phyloP scores from a whole-genome alignment of 2,797 vertebrate species.

The Halcyon badia region DNA sequence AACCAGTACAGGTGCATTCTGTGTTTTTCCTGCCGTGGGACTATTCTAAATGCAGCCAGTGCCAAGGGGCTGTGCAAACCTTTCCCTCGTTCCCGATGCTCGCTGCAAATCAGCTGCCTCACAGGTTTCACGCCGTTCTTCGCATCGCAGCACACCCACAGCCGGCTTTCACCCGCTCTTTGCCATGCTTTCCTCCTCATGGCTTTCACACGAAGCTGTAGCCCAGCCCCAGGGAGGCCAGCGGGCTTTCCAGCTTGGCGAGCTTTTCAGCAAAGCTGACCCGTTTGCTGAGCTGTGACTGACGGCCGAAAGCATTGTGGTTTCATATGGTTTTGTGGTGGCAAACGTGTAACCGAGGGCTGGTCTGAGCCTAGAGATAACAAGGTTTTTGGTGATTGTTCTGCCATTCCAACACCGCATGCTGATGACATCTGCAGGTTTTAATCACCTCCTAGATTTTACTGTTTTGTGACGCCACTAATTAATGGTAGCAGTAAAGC shows the following conservation, averaged over 20 bases:
- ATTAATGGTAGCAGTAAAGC: background rate
- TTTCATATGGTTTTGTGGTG: rapidly evolving
- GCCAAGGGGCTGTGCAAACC: too few species aligned
- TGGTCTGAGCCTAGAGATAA: background rate
- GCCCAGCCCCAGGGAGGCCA: background rate
- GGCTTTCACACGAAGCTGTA: background rate
- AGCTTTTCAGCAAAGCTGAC: background rate
- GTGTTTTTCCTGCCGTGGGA: background rate
- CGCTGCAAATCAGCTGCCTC: rapidly evolving
- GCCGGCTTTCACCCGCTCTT: rapidly evolving
- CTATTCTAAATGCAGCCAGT: rapidly evolving
- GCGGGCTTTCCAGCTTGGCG: background rate
- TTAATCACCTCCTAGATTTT: background rate
- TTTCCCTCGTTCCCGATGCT: rapidly evolving
- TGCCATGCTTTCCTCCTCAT: rapidly evolving
- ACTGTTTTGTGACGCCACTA: background rate
- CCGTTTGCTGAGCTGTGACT: background rate
- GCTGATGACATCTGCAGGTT: background rate
- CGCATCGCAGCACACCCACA: background rate
- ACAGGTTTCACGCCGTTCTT: background rate
- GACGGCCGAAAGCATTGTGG: rapidly evolving
- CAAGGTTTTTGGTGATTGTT: rapidly evolving
- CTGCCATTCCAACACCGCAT: background rate
- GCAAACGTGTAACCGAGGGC: background rate
- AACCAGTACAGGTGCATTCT: rapidly evolving